Percentiles rank a stretch among this genome's conserved stretches.
Conservation (phyloP, 2,888 invertebrate species). For the Drosophila lutescens region DNA sequence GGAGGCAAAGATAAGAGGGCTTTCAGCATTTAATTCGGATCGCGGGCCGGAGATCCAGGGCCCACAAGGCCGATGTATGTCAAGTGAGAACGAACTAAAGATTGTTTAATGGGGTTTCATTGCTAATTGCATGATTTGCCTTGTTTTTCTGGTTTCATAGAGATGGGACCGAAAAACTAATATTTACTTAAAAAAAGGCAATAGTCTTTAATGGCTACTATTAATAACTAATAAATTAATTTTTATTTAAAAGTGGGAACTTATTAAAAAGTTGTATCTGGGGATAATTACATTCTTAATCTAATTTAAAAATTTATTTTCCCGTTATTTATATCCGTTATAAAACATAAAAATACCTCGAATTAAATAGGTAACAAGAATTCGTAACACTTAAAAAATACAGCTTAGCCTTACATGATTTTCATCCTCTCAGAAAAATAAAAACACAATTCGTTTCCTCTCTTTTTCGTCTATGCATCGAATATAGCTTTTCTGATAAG, state of each 20-base stretch:
- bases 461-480: conserved; percentile 13
- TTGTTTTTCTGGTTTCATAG: not conserved
- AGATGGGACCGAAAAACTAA: not conserved
- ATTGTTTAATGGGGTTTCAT: conserved; percentile 17
- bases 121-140: conserved; percentile 13
- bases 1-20: conserved; percentile 60
- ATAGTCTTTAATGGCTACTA: no score
- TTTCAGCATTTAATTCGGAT: conserved; percentile 62
- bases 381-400: not conserved
- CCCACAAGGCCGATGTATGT: conserved; percentile 35
- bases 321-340: no score
- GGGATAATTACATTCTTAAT: no score
- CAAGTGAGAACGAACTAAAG: conserved; percentile 22
- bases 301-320: no score
- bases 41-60: conserved; percentile 48
- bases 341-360: no score
- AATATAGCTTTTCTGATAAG: conserved; percentile 63
- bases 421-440: not conserved
- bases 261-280: no score
- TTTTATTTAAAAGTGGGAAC: no score
- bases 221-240: no score
- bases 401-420: no score
- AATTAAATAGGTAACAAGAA: not conserved
- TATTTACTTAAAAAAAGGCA: no score
- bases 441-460: conserved; percentile 6